Evolutionary conservation across 2,888 invertebrate species (phyloP), one percentile per base, ranked within the genome.

Genomic region (Drosophila subsilvestris): DNA sequence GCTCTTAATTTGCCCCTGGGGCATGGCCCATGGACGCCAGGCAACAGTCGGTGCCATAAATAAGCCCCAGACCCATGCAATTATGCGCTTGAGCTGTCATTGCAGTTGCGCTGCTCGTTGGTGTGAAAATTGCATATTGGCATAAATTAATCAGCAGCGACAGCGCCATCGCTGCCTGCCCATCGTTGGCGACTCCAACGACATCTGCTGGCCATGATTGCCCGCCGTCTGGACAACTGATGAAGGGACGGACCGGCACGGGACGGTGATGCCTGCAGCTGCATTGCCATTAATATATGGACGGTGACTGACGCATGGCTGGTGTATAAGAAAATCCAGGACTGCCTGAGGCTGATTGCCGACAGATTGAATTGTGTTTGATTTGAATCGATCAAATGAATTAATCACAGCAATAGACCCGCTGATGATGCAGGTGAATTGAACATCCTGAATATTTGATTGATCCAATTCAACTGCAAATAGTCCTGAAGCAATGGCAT

Each of bases 101-200:
- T 83, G 78, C 80, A 78, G 63, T 60, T 78, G 76, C 75, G 73
- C 71, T 66, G 74, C 66, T 62, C 72, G 65, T 55, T 79, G 83
- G 83, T 83, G 83, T 86, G 83, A 83, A 83, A 85, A 83, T 83
- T 83, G 83, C 83, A 83, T 83, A 83, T 82, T 86, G 83, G 83
- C 80, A 83, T 86, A 83, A 83, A 83, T 83, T 83, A 83, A 83
- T 83, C 83, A 85, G 83, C 56, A 71, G 68, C 76, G 65, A 66
- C 62, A 61, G 56, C 60, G 68, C 27, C n/a, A 27, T 4, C 1
- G 49, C 22, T 20, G 20, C 37, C 18, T 22, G 22, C 37, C 18
- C 18, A 22, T 22, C 6, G 22, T 0, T 17, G 32, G 49, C 50
- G 66, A 45, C 43, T 57, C 47, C 48, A 57, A 53, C 72, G 72